Conservation (phyloP, 2,797 vertebrate genomes). For the Cryptoprocta ferox region DNA sequence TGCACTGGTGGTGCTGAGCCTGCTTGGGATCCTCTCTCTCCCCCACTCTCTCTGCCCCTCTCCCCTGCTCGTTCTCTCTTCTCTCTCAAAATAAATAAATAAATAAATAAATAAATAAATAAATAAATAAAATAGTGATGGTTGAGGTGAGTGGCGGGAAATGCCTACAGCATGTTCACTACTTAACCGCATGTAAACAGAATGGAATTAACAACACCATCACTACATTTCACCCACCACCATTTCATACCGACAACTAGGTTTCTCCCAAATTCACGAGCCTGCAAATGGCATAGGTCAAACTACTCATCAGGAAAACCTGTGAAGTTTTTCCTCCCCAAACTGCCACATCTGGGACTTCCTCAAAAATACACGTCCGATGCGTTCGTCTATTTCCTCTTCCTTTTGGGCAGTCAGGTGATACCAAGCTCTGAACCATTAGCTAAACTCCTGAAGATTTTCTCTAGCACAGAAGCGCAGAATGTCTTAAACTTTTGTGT, state of each 20-base stretch:
- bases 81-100: too few species aligned
- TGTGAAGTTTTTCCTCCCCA: neutral
- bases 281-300: neutral
- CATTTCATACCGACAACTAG: neutral
- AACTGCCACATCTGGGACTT: neutral
- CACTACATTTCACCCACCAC: neutral
- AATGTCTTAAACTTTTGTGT: neutral
- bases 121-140: neutral
- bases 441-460: neutral
- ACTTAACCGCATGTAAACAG: neutral
- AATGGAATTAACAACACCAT: neutral
- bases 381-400: neutral
- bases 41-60: too few species aligned
- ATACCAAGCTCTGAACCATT: neutral
- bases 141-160: neutral
- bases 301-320: neutral
- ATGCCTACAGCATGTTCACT: neutral
- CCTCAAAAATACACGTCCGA: neutral
- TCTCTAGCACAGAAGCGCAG: neutral
- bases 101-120: too few species aligned
- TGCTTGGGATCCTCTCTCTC: too few species aligned
- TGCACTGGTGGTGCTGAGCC: too few species aligned
- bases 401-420: neutral
- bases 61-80: too few species aligned
- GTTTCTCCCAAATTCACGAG: neutral